These are phyloP conservation scores for Agraylea sexmaculata DNA, from an alignment of 1,140 invertebrate species.

Conservation along the genomic window DNA sequence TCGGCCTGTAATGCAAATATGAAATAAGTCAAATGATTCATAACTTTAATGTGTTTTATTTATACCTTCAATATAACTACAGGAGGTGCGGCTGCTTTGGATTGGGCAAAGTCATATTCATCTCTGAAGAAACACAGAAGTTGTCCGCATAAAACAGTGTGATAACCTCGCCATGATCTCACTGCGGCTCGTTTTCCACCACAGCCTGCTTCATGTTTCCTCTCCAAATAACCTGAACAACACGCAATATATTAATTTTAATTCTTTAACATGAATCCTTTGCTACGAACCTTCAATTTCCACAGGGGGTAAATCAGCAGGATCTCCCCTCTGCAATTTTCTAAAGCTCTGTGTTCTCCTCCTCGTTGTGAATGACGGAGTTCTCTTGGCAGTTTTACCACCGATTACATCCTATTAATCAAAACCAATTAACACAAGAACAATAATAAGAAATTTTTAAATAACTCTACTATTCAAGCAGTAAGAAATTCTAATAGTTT, in stretches of 20 bases:
- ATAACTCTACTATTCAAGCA: not conserved
- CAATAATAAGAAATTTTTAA: not conserved
- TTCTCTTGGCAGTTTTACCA: slow-evolving; percentile 68
- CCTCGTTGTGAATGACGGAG: slow-evolving; percentile 88
- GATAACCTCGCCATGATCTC: slow-evolving; percentile 90
- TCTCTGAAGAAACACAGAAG: slow-evolving; percentile 97
- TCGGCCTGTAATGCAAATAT: slow-evolving; percentile 29
- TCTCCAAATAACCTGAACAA: slow-evolving; percentile 57
- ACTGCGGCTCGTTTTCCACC: slow-evolving; percentile 91
- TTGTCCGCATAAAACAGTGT: slow-evolving; percentile 92
- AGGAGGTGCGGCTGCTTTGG: slow-evolving; percentile 81
- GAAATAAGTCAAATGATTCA: not conserved
- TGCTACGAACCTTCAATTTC: slow-evolving; percentile 66
- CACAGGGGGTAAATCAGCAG: slow-evolving; percentile 70
- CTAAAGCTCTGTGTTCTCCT: slow-evolving; percentile 80
- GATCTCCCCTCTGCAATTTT: slow-evolving; percentile 58
- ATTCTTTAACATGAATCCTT: not conserved
- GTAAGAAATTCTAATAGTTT: too few species aligned
- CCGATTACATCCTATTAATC: slow-evolving; percentile 9
- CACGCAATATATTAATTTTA: not conserved
- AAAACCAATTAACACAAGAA: not conserved
- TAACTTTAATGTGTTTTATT: not conserved
- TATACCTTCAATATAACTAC: slow-evolving; percentile 77
- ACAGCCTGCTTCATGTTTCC: slow-evolving; percentile 88
- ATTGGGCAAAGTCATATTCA: slow-evolving; percentile 75